These are phyloP conservation scores for Euclidia mi DNA, from an alignment of 2,888 invertebrate genomes.

Conservation along the genomic window DNA sequence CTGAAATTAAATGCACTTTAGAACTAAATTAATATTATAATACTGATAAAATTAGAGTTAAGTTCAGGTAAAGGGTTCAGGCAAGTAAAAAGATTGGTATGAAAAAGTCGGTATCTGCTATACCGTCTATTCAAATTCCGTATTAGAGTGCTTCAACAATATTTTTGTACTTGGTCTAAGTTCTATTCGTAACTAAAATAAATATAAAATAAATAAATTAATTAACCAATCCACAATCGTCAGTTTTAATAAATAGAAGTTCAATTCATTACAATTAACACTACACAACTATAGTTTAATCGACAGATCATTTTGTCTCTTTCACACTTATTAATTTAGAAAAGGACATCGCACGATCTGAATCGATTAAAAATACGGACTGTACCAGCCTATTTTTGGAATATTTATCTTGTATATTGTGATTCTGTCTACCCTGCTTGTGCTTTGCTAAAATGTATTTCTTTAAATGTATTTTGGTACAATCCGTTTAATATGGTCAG, in stretches of 20 bases:
- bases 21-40: too few relatives aligned
- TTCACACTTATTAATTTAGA: slow-evolving; percentile 18
- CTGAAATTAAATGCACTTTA: too few relatives aligned
- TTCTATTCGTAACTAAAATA: too few relatives aligned
- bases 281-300: slow-evolving; percentile 26
- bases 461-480: slow-evolving; percentile 16
- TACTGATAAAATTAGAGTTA: too few relatives aligned
- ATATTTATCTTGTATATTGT: slow-evolving; percentile 9
- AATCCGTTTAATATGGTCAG: slow-evolving; percentile 20
- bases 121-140: too few relatives aligned
- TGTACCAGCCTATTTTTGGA: slow-evolving; percentile 30
- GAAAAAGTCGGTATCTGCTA: too few relatives aligned
- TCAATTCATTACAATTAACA: slow-evolving; percentile 18
- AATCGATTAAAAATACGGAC: slow-evolving; percentile 37
- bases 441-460: slow-evolving; percentile 36
- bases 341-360: slow-evolving; percentile 40
- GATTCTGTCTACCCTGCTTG: slow-evolving; percentile 29
- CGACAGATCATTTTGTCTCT: slow-evolving; percentile 46
- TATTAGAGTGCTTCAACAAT: too few relatives aligned
- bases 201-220: neutral
- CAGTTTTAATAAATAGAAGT: slow-evolving; percentile 45
- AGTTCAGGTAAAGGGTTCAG: too few relatives aligned
- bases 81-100: too few relatives aligned
- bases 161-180: too few relatives aligned
- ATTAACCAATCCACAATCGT: neutral